Percentiles rank a stretch among this genome's conserved stretches.
These are phyloP conservation scores for Scaptomyza polygonia DNA, from an alignment of 2,888 invertebrate genomes.

Conservation along the genomic window DNA sequence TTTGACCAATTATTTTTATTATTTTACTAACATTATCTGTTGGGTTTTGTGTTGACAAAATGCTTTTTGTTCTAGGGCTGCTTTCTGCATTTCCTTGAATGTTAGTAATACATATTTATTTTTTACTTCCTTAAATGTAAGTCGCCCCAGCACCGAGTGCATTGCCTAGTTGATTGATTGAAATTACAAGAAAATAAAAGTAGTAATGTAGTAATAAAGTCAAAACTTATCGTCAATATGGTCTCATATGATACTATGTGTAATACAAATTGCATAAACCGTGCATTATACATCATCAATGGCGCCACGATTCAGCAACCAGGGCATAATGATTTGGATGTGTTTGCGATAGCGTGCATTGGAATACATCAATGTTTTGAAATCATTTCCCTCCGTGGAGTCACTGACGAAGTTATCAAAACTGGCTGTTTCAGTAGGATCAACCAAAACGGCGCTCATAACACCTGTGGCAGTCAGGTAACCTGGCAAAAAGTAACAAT, in stretches of 20 bases:
- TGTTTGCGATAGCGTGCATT: conserved; percentile 75
- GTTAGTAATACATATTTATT: neutral
- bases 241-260: neutral
- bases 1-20: too few relatives aligned
- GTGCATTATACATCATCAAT: conserved; percentile 12
- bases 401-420: conserved; percentile 65
- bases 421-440: conserved; percentile 60
- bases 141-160: neutral
- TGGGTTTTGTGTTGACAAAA: neutral
- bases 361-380: conserved; percentile 55
- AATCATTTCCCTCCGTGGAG: conserved; percentile 42
- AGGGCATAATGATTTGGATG: conserved; percentile 72
- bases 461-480: conserved; percentile 60
- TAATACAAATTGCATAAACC: neutral
- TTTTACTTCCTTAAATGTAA: neutral
- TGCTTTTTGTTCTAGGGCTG: neutral
- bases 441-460: conserved; percentile 69
- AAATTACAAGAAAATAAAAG: neutral
- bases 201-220: neutral
- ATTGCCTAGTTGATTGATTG: neutral
- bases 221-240: neutral
- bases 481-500: conserved; percentile 38
- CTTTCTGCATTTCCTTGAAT: neutral
- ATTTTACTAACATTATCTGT: neutral
- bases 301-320: conserved; percentile 76